phyloP scores from a whole-genome alignment of 2,797 vertebrate genomes.

The Tiaroga cobitis region DNA sequence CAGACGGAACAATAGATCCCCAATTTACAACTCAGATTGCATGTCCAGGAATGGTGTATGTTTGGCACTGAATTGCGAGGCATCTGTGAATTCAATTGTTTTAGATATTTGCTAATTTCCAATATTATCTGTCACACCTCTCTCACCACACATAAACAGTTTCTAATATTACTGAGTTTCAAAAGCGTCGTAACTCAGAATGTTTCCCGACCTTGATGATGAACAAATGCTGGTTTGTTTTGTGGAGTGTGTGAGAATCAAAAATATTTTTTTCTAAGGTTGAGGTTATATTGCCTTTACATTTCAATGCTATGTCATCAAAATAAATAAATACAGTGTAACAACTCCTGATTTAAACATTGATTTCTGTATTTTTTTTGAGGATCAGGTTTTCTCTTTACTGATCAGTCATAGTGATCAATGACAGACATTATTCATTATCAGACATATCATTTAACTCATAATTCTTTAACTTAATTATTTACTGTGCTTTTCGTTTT shows the following conservation, averaged over 20 bases:
- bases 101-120: constrained; percentile 31
- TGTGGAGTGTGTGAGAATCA: background rate
- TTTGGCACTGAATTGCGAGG: constrained; percentile 24
- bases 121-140: constrained; percentile 29
- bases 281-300: background rate
- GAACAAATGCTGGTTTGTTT: constrained; percentile 21
- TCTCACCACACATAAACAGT: background rate
- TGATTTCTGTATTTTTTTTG: background rate
- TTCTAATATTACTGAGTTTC: constrained; percentile 7
- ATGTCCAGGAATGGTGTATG: background rate
- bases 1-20: constrained; percentile 28
- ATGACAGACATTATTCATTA: background rate
- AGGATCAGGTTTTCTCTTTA: background rate
- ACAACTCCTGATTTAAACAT: background rate
- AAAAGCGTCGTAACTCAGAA: constrained; percentile 17
- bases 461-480: background rate
- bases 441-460: background rate
- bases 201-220: constrained; percentile 30
- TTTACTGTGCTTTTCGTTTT: background rate
- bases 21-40: constrained; percentile 5
- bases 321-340: background rate
- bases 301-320: background rate
- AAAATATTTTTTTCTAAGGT: background rate
- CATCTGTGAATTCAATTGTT: constrained; percentile 46
- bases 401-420: background rate